Conservation (phyloP, 92 coral and sea anemone species). For the Epizoanthus ramosus region DNA sequence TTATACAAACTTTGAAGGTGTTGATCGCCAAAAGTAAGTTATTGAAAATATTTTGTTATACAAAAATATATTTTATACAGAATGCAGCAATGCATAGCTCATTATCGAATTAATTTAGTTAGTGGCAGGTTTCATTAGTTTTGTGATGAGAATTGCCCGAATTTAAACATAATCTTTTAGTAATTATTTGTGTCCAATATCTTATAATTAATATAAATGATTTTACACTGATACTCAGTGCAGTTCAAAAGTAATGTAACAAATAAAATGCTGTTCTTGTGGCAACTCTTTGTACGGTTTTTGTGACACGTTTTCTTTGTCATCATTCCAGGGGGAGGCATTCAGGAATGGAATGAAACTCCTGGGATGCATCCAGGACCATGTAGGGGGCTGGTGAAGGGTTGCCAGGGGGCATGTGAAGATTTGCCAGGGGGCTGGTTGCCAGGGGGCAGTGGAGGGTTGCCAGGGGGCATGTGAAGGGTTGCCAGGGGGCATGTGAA, state of each 20-base stretch:
- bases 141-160: conserved; percentile 21
- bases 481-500: too few species aligned
- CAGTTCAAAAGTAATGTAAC: too few species aligned
- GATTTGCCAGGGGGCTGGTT: neutral
- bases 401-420: too few species aligned
- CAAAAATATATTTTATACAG: neutral
- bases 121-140: conserved; percentile 13
- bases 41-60: conserved; percentile 16
- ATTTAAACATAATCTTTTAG: neutral
- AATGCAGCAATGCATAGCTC: neutral
- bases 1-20: neutral
- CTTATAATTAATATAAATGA: neutral
- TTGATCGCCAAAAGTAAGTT: conserved; percentile 16
- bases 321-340: too few species aligned
- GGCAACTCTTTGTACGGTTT: neutral
- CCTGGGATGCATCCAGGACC: too few species aligned
- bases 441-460: too few species aligned
- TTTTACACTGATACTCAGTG: too few species aligned
- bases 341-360: too few species aligned
- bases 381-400: too few species aligned
- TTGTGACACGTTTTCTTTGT: too few species aligned
- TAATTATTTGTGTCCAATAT: too few species aligned
- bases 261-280: neutral
- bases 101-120: neutral
- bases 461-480: too few species aligned